Evolutionary conservation across 2,888 invertebrate genomes (phyloP), one percentile per base, ranked within the genome.

Genomic region (Tenodera sinensis): DNA sequence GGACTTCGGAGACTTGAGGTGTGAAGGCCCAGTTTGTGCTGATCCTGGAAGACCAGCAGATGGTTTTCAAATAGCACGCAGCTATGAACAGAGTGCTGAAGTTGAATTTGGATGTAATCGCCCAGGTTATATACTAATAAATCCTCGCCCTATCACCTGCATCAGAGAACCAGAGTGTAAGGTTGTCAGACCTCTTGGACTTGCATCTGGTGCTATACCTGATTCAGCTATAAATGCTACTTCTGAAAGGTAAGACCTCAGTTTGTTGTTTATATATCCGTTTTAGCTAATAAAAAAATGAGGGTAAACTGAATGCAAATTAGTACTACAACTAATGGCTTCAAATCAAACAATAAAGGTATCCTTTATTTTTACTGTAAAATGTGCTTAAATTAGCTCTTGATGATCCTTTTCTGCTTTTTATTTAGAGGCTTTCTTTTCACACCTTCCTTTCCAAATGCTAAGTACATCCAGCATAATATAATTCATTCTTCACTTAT

Each of bases 21-120:
- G 99, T 92, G 98, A 99, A 94, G 99, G 99, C 28, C 99, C 99
- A 4, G 98, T 99, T 2, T 99, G 99, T 93, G 97, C 98, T 93
- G 99, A 99, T 93, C 99, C 99, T 0, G 98, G 98, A 1, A 95
- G 98, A 92, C 99, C 99, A 0, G 97, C 97, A 90, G 99, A 99
- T 93, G 99, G 99, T 30, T 95, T 95, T 91, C 98, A 99, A 94
- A 93, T 97, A 83, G 95, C 98, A 0, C 95, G 96, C 92, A 97
- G 97, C 92, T 97, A 97, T 91, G 97, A 97, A 92, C 97, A 98
- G 94, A 96, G 98, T 28, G 98, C 98, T 0, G 97, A 98, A 94
- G 98, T 99, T 2, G 95, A 96, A 89, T 99, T 99, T 92, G 97
- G 97, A 6, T 99, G 99, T 92, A 96, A 96, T 89, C 95, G 98